Base-by-base conservation (phyloP, 2,113 vertebrate species). In the Datnioides undecimradiatus region DNA sequence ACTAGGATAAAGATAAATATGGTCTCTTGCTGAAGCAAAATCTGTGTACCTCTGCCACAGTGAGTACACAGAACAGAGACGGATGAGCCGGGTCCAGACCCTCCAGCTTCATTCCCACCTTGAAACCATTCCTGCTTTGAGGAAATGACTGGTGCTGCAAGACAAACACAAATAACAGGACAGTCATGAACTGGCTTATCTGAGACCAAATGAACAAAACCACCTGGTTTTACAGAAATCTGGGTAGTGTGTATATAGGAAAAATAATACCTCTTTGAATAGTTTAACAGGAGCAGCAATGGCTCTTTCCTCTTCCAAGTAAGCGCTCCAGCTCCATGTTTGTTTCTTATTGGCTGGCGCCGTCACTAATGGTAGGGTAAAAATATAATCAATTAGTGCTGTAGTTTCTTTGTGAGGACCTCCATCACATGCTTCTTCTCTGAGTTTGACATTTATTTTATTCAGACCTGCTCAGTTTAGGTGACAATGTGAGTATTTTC, bases 91-190 rank as follows among this genome's bases (percentile, higher is more conserved):
- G 98, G 87, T 99, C 98, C 76, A 99, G 95, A 0, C 98, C 98
- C 90, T 99, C 98, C 78, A 99, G 90, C 86, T 98, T 99, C 97
- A 98, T 99, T 76, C 98, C 97, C 34, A 96, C 96, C 90, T 97
- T 99, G 91, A 99, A 99, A 45, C 96, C 95, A 4, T 99, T 99
- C 86, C 98, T 97, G 87, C 96, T 98, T 80, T 99, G 98, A 2
- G 98, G 98, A 73, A 99, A 95, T 0, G 96, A 96, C 25, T 99
- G 98, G 83, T 97, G 97, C 98, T 99, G 87, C 19, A 93, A 79
- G 31, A 79, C 6, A 76, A 60, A 86, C 3, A 13, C 2, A 55
- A 58, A 82, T 17, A 48, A 58, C 0, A 38, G n/a, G 21, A 48
- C 13, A 57, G 21, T 23, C 29, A 36, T 45, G 9, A 41, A 31